Conservation (phyloP, 2,113 vertebrate genomes). For the Pelecanus crispus region DNA sequence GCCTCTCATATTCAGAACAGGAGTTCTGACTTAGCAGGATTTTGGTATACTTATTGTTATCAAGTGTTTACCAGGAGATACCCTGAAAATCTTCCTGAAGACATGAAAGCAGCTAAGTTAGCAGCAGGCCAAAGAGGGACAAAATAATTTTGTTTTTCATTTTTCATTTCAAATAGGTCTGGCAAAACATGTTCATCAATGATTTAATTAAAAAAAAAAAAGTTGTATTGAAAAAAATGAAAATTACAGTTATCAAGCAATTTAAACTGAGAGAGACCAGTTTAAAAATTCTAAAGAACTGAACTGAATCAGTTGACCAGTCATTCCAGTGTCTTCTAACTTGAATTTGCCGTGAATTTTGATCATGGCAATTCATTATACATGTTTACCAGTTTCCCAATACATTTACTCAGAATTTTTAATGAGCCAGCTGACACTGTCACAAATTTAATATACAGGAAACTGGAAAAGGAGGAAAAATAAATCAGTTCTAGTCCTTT, state of each 20-base stretch:
- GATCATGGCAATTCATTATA: background rate
- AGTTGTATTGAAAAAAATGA: background rate
- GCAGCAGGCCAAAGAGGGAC: background rate
- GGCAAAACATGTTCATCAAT: background rate
- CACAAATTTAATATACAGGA: background rate
- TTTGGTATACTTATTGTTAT: rapidly evolving
- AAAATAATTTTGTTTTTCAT: background rate
- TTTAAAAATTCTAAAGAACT: background rate
- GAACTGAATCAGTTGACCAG: background rate
- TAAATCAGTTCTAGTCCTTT: background rate
- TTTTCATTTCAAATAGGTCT: background rate
- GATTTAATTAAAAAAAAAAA: background rate
- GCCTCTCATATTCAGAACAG: background rate
- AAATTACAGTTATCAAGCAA: background rate
- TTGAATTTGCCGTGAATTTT: background rate
- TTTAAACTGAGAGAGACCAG: background rate
- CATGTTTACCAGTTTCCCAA: background rate
- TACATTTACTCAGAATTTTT: background rate
- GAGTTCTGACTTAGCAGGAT: background rate
- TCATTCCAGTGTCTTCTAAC: background rate
- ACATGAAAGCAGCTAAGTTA: background rate
- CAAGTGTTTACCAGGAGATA: background rate
- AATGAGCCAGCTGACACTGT: background rate
- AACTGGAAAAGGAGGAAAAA: background rate
- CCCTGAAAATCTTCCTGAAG: background rate